Conservation (phyloP, 2,113 vertebrate genomes). For the Diphyllodes magnificus region DNA sequence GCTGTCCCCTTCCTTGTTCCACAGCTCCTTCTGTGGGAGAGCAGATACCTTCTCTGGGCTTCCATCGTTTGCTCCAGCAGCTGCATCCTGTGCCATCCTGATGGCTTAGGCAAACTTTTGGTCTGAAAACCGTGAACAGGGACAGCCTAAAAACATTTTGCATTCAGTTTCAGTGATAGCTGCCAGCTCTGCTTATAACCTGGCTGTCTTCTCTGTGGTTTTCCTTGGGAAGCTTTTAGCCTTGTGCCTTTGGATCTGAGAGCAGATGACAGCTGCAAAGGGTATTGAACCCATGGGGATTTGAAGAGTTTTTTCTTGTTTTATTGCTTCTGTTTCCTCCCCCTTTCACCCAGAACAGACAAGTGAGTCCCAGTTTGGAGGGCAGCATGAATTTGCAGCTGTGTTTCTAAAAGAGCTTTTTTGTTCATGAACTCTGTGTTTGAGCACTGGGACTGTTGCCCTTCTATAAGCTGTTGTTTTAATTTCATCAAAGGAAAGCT, state of each 20-base stretch:
- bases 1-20: neutral
- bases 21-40: neutral
- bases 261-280: neutral
- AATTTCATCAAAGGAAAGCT: neutral
- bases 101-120: neutral
- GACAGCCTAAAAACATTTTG: neutral
- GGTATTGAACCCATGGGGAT: neutral
- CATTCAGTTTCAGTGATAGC: neutral
- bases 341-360: neutral
- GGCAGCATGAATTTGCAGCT: neutral
- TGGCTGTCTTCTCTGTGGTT: rapidly evolving
- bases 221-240: neutral
- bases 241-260: neutral
- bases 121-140: neutral
- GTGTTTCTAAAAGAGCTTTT: neutral
- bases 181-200: neutral
- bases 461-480: neutral
- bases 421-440: neutral
- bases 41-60: neutral
- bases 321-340: neutral
- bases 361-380: neutral
- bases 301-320: neutral
- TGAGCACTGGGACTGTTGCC: neutral
- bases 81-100: neutral
- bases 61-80: rapidly evolving